These are phyloP conservation scores for Pammene fasciana DNA, from an alignment of 2,888 invertebrate species.

Conservation along the genomic window DNA sequence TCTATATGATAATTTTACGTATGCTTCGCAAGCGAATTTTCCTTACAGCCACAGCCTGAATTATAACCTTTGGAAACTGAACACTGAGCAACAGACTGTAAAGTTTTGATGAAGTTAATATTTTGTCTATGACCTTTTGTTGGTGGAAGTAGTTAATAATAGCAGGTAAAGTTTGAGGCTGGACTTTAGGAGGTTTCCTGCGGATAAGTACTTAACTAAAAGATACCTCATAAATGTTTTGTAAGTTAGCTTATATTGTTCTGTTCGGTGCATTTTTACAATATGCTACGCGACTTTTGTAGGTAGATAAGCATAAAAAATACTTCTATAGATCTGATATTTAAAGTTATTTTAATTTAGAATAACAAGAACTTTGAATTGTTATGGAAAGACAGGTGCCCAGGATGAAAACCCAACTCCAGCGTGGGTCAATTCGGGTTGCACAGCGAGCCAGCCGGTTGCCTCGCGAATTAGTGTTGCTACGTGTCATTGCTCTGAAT, in stretches of 20 bases:
- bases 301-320: too few relatives aligned
- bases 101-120: not conserved
- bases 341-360: too few relatives aligned
- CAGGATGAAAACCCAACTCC: too few relatives aligned
- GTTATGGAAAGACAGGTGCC: too few relatives aligned
- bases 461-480: too few relatives aligned
- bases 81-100: not conserved
- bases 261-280: too few relatives aligned
- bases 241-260: not conserved
- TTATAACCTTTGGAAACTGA: not conserved
- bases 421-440: too few relatives aligned
- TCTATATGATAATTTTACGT: slow-evolving; percentile 58
- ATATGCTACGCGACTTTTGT: too few relatives aligned
- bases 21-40: slow-evolving; percentile 25
- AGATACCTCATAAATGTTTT: not conserved
- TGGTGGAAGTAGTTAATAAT: slow-evolving; percentile 24
- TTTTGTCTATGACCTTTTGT: slow-evolving; percentile 21
- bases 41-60: slow-evolving; percentile 20
- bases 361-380: too few relatives aligned
- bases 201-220: slow-evolving; percentile 13
- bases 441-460: too few relatives aligned
- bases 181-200: slow-evolving; percentile 6
- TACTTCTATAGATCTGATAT: too few relatives aligned
- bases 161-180: slow-evolving; percentile 20
- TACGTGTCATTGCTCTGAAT: too few relatives aligned